Conservation (phyloP, 2,888 invertebrate species). For the Bombyx huttoni region DNA sequence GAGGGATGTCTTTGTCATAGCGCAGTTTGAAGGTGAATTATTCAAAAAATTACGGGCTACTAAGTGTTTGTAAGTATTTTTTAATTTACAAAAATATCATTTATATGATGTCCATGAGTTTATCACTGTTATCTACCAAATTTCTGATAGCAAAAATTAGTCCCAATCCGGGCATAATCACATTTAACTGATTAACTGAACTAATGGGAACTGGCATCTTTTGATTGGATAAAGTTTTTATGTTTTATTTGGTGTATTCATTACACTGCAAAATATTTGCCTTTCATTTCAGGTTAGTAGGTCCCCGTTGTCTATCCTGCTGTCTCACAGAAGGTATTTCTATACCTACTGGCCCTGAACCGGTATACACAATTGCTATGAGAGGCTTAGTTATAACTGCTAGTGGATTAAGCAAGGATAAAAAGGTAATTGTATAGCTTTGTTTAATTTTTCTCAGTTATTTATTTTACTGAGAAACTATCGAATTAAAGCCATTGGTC, state of each 20-base stretch:
- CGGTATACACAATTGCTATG: slow-evolving; percentile 89
- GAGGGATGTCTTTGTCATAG: slow-evolving; percentile 84
- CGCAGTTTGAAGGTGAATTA: slow-evolving; percentile 80
- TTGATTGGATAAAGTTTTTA: no score
- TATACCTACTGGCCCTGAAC: slow-evolving; percentile 82
- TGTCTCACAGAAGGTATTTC: slow-evolving; percentile 80
- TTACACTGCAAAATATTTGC: background rate
- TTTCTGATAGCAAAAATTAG: no score
- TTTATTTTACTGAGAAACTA: background rate
- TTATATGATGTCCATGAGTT: no score
- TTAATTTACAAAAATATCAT: no score
- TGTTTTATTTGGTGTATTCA: no score
- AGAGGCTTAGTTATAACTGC: slow-evolving; percentile 77
- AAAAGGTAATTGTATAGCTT: slow-evolving; percentile 27
- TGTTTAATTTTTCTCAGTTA: background rate
- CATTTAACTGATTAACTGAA: no score
- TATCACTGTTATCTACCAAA: no score
- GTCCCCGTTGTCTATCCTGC: slow-evolving; percentile 83
- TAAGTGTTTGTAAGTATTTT: slow-evolving; percentile 78
- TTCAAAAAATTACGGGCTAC: slow-evolving; percentile 76
- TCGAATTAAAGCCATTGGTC: no score
- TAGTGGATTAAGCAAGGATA: slow-evolving; percentile 68
- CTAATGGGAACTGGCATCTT: no score
- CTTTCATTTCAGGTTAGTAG: slow-evolving; percentile 75
- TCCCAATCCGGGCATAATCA: no score